Conservation (phyloP, 2,797 vertebrate genomes). For the Phataginus tricuspis region DNA sequence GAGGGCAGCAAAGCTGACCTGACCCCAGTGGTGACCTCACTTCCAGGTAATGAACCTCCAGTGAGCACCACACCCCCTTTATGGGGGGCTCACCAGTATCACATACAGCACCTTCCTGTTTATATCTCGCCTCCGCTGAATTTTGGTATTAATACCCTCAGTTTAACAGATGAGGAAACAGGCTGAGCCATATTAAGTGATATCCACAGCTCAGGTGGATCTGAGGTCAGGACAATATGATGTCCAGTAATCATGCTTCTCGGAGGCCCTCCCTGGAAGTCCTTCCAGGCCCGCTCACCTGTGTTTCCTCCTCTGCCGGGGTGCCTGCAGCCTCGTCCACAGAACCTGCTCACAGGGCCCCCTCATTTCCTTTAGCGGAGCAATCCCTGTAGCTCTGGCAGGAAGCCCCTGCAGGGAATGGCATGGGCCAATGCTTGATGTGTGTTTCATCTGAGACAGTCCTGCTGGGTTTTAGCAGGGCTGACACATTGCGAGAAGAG, state of each 20-base stretch:
- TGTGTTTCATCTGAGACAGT: accelerated
- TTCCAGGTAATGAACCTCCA: not conserved
- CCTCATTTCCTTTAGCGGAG: not conserved
- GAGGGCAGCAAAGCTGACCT: not conserved
- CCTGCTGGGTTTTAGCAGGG: not conserved
- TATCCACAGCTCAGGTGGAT: not conserved
- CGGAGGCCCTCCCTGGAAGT: not conserved
- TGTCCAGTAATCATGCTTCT: not conserved
- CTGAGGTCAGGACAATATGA: accelerated
- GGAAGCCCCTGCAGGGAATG: not conserved
- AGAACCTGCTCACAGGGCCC: accelerated
- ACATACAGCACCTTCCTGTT: not conserved
- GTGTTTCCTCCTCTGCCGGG: not conserved
- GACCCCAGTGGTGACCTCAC: accelerated
- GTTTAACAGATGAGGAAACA: not conserved
- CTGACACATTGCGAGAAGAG: not conserved
- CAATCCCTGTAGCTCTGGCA: not conserved
- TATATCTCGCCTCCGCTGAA: not conserved
- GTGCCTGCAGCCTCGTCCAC: not conserved
- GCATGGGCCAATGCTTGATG: too few species aligned
- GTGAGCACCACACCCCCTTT: not conserved
- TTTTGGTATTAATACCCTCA: accelerated
- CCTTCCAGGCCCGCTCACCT: not conserved
- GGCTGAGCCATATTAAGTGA: too few species aligned
- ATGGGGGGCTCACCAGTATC: not conserved